phyloP scores from a whole-genome alignment of 1,140 invertebrate species.

The Leptoteleia sp. region DNA sequence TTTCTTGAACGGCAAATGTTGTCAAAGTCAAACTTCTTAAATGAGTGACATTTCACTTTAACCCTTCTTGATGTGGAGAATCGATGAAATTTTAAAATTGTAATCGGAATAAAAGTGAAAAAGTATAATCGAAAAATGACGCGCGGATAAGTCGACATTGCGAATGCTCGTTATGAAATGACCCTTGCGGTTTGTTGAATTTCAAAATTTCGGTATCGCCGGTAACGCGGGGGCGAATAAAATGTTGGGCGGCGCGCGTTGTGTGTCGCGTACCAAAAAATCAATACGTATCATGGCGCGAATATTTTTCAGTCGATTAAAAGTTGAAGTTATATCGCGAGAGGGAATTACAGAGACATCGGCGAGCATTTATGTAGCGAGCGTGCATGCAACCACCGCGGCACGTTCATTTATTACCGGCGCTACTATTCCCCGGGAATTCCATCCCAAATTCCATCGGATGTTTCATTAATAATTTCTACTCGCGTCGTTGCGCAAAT shows the following conservation, averaged over 20 bases:
- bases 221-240: slow-evolving; percentile 35
- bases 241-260: slow-evolving; percentile 14
- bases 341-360: slow-evolving; percentile 56
- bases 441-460: slow-evolving; percentile 13
- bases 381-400: slow-evolving; percentile 57
- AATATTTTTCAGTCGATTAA: slow-evolving; percentile 69
- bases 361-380: slow-evolving; percentile 75
- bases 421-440: slow-evolving; percentile 10
- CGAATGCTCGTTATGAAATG: slow-evolving; percentile 15
- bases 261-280: no score
- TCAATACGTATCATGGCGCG: slow-evolving; percentile 51
- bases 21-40: no score
- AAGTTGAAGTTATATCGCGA: slow-evolving; percentile 68
- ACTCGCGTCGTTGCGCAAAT: slow-evolving; percentile 6
- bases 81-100: no score
- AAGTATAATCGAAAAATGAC: slow-evolving; percentile 4
- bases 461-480: slow-evolving; percentile 43
- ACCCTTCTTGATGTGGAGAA: no score
- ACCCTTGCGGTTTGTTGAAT: slow-evolving; percentile 26
- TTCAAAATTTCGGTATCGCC: slow-evolving; percentile 31
- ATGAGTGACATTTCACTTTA: no score
- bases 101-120: background rate
- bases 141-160: slow-evolving; percentile 4
- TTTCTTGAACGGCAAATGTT: no score
- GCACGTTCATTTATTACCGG: slow-evolving; percentile 49